Base-by-base conservation (phyloP, 2,113 vertebrate genomes). In the Typhlomys cinereus region DNA sequence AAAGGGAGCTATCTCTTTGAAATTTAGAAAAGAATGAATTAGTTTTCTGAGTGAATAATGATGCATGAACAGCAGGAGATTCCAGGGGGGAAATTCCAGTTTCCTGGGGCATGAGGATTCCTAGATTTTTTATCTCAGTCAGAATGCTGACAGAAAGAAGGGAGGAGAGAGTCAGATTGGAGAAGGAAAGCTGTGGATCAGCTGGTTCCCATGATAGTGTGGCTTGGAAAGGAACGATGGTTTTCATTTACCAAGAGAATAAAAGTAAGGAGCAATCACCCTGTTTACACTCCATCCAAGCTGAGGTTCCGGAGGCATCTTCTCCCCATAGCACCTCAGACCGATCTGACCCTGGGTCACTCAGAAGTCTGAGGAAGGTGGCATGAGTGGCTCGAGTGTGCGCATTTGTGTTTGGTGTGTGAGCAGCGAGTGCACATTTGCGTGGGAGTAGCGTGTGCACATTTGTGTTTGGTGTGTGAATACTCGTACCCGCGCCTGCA, bases 341-440 rank as follows among this genome's bases (percentile, higher is more conserved):
- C 93, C 75, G 76, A 4, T 44, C 69, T 36, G 48, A 67, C 41
- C 70, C 39, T 21, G n/a, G 34, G 50, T 86, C 91, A 64, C 64
- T 73, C 86, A 29, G 44, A 73, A 39, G 81, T n/a, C n/a, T n/a
- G 92, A 96, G 74, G 66, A 82, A 48, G 29, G 9, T 2, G 10
- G 59, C 12, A 0, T 0, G 4, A 12, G 27, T 6, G 34, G 41
- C 34, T 6, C 1, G 1, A 4, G 2, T 3, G 36, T 69, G 36
- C 20, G 39, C 36, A 39, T 8, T 41, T 21, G 10, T 36, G n/a
- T 69, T 39, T 59, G 57, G 57, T 59, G 57, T 17, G 20, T 69
- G 36, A 14, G 66, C 31, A 34, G 5, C 18, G 10, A 31, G n/a
- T n/a, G n/a, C n/a, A n/a, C n/a, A n/a, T n/a, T n/a, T n/a, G n/a